Base-by-base conservation (phyloP, 2,888 invertebrate species). In the Quadriops clusia region DNA sequence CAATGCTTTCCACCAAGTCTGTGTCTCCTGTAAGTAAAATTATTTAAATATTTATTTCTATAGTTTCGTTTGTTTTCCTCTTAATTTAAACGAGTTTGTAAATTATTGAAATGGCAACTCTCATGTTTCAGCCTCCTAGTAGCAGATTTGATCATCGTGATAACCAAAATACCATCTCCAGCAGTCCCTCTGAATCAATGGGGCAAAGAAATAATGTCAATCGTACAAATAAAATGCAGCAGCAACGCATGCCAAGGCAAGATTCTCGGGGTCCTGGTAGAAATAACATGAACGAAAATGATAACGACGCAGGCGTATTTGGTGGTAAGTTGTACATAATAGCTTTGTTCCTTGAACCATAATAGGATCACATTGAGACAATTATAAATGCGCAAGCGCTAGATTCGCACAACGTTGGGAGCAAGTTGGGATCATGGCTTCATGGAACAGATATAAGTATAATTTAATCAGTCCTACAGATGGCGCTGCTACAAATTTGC, bases 1-100 rank as follows among this genome's bases (percentile, higher is more conserved):
- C 32, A 27, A 23, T 30, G 9, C n/a, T 54, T 54, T 34, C 51
- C 58, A n/a, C 54, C 58, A 6, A 61, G 42, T 44, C 63, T n/a
- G 44, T 55, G 23, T 61, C 64, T n/a, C 63, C 64, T 29, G 63
- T 64, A 53, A 54, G 51, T 46, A 25, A 25, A n/a, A 5, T 8
- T 27, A 14, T 18, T 20, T 8, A 8, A 18, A 18, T 18, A 18
- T 18, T n/a, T n/a, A n/a, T n/a, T n/a, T n/a, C n/a, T n/a, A n/a
- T n/a, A n/a, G n/a, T n/a, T 18, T 18, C n/a, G 18, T 18, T 18
- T 18, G 5, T 23, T 23, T 6, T 26, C 15, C 5, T 17, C n/a
- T 8, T 8, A 15, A 5, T 18, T 4, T 9, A 11, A 32, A 12
- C 9, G 2, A 13, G 6, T 13, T 5, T 17, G 13, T 28, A 17